These are phyloP conservation scores for Alloscopus bannaensis DNA, from an alignment of 2,888 invertebrate genomes.

Conservation along the genomic window DNA sequence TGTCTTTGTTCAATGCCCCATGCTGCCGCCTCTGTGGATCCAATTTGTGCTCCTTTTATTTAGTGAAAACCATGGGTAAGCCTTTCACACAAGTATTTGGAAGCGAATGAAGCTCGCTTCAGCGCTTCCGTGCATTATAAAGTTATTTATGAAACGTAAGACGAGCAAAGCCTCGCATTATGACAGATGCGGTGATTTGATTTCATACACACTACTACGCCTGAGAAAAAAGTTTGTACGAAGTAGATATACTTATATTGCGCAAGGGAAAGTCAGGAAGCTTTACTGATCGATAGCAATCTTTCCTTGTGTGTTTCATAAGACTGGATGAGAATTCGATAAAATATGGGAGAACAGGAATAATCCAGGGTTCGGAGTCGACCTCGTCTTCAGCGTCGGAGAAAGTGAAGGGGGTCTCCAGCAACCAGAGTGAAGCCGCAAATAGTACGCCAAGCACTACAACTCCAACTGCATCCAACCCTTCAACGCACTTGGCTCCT, in stretches of 20 bases:
- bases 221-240: not conserved
- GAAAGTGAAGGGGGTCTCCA: constrained; percentile 11
- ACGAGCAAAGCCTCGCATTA: not conserved
- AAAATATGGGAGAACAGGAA: constrained; percentile 74
- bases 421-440: constrained; percentile 27
- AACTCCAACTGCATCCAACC: constrained; percentile 8
- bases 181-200: constrained; percentile 13
- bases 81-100: not conserved
- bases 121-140: not conserved
- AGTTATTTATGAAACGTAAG: not conserved
- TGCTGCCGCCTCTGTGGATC: constrained; percentile 32
- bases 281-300: constrained; percentile 25
- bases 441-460: constrained; percentile 18
- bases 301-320: constrained; percentile 50
- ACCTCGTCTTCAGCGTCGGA: constrained; percentile 7
- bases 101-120: not conserved
- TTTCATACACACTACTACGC: not conserved
- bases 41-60: constrained; percentile 28
- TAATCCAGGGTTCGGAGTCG: constrained; percentile 64
- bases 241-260: not conserved
- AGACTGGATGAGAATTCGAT: constrained; percentile 82
- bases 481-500: constrained; percentile 49
- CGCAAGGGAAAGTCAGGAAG: constrained; percentile 1
- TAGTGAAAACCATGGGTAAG: constrained; percentile 56
- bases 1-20: not conserved